phyloP scores from a whole-genome alignment of 1,140 invertebrate species.

The Tetragnatha versicolor region DNA sequence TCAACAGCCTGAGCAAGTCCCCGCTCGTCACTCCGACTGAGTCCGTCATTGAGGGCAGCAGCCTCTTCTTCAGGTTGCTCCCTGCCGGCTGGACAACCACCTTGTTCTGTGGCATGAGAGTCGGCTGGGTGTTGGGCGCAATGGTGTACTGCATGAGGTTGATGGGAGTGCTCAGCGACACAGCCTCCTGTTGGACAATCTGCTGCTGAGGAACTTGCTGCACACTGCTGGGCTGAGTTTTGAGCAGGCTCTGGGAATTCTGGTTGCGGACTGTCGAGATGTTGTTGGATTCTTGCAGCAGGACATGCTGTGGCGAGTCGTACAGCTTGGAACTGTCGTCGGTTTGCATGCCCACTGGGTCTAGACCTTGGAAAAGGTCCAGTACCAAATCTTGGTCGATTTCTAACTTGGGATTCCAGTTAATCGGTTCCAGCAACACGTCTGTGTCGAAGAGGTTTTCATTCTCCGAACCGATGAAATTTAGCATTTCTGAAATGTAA shows the following conservation, averaged over 20 bases:
- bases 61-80: conserved; percentile 22
- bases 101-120: conserved; percentile 3
- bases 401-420: conserved; percentile 5
- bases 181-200: conserved; percentile 9
- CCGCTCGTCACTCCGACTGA: background rate
- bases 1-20: conserved; percentile 18
- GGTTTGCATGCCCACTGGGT: background rate
- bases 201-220: conserved; percentile 24
- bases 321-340: conserved; percentile 35
- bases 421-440: conserved; percentile 23
- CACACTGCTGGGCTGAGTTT: background rate
- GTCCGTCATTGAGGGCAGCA: conserved; percentile 22
- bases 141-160: conserved; percentile 38
- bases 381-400: conserved; percentile 34
- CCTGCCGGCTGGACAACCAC: conserved; percentile 17
- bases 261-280: conserved; percentile 19
- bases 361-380: conserved; percentile 24
- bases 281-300: conserved; percentile 1
- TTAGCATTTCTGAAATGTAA: conserved; percentile 39
- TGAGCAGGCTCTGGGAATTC: background rate
- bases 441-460: conserved; percentile 28
- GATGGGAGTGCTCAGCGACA: background rate
- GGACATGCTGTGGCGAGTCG: conserved; percentile 28
- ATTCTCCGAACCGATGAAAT: conserved; percentile 38
- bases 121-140: background rate